Evolutionary conservation across 2,113 vertebrate genomes (phyloP), one percentile per base, ranked within the genome.

Genomic region (Pterocles burchelli): DNA sequence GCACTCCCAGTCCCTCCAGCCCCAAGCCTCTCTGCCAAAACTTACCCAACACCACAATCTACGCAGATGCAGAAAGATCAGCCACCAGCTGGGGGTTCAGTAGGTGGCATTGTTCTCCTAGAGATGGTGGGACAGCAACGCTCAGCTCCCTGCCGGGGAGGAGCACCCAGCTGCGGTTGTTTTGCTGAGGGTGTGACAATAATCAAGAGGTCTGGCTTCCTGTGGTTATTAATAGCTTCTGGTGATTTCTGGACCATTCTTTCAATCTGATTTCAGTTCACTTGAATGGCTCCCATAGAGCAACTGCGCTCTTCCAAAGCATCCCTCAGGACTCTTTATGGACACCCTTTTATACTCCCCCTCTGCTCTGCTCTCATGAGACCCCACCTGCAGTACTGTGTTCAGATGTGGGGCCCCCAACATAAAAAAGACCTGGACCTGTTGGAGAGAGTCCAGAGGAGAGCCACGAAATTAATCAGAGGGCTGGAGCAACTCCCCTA

Each of bases 111-210:
- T n/a, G 74, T 8, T 52, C 34, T 52, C 51, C 17, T 38, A 20
- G 66, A 59, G 48, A 65, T 4, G 1, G 3, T 4, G 1, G 12
- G 33, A 18, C 26, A 38, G 28, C 15, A 18, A 24, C 0, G 5
- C 33, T 75, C 3, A 0, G 45, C 63, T 54, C 73, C 55, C 17
- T 22, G 0, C 6, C 20, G 7, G 46, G 29, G 65, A 93, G 38
- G 22, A 89, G 26, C 61, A 55, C 19, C 68, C 88, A 48, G 52
- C 74, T 85, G 87, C 6, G 0, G 2, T 1, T 25, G n/a, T 43
- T 54, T 54, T 78, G 54, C 62, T 21, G 43, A 80, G 52, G 46
- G 41, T 67, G 63, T 76, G 74, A 71, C 73, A 41, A 19, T 24
- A 71, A 67, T 12, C 2, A 4, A 20, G 66, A 45, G 18, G 5